Base-by-base conservation (phyloP, 2,797 vertebrate species). In the Pseudocheirus occidentalis region DNA sequence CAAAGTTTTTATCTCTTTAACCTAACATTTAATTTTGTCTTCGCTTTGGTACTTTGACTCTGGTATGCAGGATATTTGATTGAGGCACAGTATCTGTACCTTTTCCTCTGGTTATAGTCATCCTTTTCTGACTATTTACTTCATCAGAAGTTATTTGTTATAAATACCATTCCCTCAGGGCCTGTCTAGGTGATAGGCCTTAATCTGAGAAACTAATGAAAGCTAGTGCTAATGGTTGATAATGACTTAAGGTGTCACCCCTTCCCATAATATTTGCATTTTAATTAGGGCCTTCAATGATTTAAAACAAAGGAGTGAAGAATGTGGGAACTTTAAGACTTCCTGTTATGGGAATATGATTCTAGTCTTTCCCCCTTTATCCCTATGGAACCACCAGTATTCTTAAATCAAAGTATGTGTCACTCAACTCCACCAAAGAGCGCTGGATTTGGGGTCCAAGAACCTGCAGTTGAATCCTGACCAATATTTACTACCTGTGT, bases 261-360 rank as follows among this genome's bases (percentile, higher is more conserved):
- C 21, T 87, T 87, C 73, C 40, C 73, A 87, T 87, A 87, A 46
- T 87, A 87, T 50, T 87, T 87, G 40, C 73, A 87, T 87, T 87
- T 87, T 87, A 87, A 87, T 40, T 87, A 87, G 40, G 5, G 56
- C 34, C 93, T 92, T 97, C 73, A 55, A 27, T 56, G 91, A 34
- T 87, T 90, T 81, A 90, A 87, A 55, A 55, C 66, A 87, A 73
- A 93, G n/a, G 92, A 94, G 24, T 91, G 34, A 55, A 90, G 53
- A 27, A 92, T 46, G 5, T 0, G 31, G 27, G 58, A 34, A 87
- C 46, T 50, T 87, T 46, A 87, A 46, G 55, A 31, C 59, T 95
- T 96, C 81, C 50, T 50, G 27, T 90, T 29, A 16, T 0, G 3
- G 7, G 54, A 31, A 3, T 87, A 87, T 62, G 28, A 91, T 96